Base-by-base conservation (phyloP, 2,888 invertebrate genomes). In the Auanema sp. region DNA sequence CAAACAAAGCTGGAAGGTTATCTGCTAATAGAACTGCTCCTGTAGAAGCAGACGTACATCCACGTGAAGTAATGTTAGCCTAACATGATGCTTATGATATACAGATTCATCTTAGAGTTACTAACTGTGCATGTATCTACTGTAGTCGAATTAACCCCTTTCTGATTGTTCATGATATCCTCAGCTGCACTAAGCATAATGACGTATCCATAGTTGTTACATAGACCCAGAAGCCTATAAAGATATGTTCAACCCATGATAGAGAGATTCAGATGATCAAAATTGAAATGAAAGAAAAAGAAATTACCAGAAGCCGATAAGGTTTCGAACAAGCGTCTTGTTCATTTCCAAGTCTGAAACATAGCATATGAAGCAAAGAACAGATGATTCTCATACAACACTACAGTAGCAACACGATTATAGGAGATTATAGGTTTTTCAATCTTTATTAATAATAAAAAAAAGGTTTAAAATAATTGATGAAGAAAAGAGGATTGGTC, bases 161-260 rank as follows among this genome's bases (percentile, higher is more conserved):
- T 66, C 56, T 79, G 75, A 33, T 64, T 59, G 61, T 72, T 79
- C 75, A 68, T 87, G 79, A 92, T 90, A 83, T 92, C 91, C 83
- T 90, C 89, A 0, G 92, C 92, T 2, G 91, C 91, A 82, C 90
- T 90, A 59, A 92, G 85, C 91, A 92, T 92, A 42, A 92, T 90
- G 47, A 92, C 91, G 84, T 92, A 92, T 58, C 91, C 91, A 85
- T 90, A 92, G 85, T 92, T 92, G 84, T 92, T 92, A 83, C 90
- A 90, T 11, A 92, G 85, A 4, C 92, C 92, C 53, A 92, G 85
- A 1, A 92, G 86, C 91, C 91, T 86, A 61, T 51, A 60, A 18
- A 5, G 8, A 33, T 5, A 33, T 33, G 8, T n/a, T n/a, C n/a
- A n/a, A n/a, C n/a, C 3, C 47, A 10, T 16, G 10, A 6, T 21